Base-by-base conservation (phyloP, 2,113 vertebrate species). In the Psettodes erumei region DNA sequence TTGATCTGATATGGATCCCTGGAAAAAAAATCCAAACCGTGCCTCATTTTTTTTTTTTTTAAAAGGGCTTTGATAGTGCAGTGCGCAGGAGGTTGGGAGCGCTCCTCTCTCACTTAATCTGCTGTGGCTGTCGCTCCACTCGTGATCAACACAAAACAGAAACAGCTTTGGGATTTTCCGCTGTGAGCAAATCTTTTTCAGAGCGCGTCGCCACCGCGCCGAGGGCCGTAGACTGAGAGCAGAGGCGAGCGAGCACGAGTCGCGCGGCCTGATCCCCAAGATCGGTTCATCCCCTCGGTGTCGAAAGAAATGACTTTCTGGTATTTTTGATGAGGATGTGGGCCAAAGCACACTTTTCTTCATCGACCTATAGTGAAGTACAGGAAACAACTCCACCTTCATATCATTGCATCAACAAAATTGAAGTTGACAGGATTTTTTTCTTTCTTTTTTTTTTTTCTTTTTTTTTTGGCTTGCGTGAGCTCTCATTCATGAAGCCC, bases 151-250 rank as follows among this genome's bases (percentile, higher is more conserved):
- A 56, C 35, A 75, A 42, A 50, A 33, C 6, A 64, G 18, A 28
- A 67, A 61, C 3, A 1, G 15, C 23, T 12, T 4, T 48, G 71
- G 56, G 54, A 67, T 82, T 79, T 86, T 88, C 76, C 70, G 68
- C 30, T 76, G 70, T 74, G 40, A 43, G 28, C 16, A 67, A 42
- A 75, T 16, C n/a, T n/a, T 38, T 54, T 40, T 3, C 16, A 40
- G 35, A 59, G 33, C 1, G 1, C 62, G 58, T 62, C 28, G 40
- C 73, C 2, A 38, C 18, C 40, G 61, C 42, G 28, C 6, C 27
- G 28, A n/a, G 37, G 53, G 55, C 18, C 6, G 7, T 32, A 50
- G 12, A 30, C 43, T 70, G 18, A 54, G 51, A 62, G 5, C 30
- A 60, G 60, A 58, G 25, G 5, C 19, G 25, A 43, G 8, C 72